Base-by-base conservation (phyloP, 2,888 invertebrate species). In the Monoplex corrugatus region DNA sequence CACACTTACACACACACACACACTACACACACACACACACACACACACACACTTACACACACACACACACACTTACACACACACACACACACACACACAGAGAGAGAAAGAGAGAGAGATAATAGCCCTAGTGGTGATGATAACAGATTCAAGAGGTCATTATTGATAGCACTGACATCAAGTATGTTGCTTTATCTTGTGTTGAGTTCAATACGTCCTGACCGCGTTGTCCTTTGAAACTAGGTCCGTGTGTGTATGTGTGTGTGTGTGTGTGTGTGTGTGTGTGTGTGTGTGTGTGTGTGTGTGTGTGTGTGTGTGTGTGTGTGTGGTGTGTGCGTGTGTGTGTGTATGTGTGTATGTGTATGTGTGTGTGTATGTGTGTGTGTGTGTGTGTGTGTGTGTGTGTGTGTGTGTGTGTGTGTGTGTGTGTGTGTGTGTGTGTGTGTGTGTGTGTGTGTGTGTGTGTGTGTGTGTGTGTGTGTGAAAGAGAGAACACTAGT, bases 351-450 rank as follows among this genome's bases (percentile, higher is more conserved):
- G 72, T 75, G 72, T 10, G 32, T 75, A 35, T 35, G 72, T 87
- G 44, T 45, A 35, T 78, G 44, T 45, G 75, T 78, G 44, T 75
- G 44, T 87, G 35, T 87, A 35, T 87, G 57, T 87, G 57, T 87
- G 57, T 45, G 40, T 63, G 57, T 82, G 57, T 63, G 57, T 40
- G 80, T 63, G 57, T n/a, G 57, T 80, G 57, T 57, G 57, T 87
- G 57, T 68, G 68, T 83, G 68, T 83, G 83, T 88, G 63, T 88
- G 83, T 88, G 88, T 88, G 63, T 84, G 83, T 83, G 43, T 57
- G 43, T 88, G 88, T 63, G 45, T 83, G 68, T 45, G 68, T 83
- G 83, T 63, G 45, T 68, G 40, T 82, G 43, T 57, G 63, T 57
- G 43, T 78, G 87, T 45, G 63, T n/a, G 50, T 45, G 50, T 45